phyloP scores from a whole-genome alignment of 2,113 vertebrate species.

The Sigmodon hispidus region DNA sequence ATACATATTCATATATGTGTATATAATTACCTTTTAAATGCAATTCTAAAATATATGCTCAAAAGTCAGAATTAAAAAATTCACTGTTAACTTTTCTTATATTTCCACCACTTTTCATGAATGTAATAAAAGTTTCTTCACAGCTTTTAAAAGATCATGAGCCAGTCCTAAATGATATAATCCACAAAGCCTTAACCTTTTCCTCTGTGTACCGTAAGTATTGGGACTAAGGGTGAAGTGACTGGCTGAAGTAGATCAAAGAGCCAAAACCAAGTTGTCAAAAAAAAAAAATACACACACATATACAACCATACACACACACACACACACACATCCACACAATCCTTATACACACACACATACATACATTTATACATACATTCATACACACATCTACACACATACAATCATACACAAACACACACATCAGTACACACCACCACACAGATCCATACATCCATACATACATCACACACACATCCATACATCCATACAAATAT shows the following conservation, averaged over 20 bases:
- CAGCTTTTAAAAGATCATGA: background rate
- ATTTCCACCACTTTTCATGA: background rate
- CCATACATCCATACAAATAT: too few relatives aligned
- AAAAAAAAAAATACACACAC: background rate
- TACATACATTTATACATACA: too few relatives aligned
- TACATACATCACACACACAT: too few relatives aligned
- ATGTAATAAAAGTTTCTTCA: background rate
- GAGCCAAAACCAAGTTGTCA: slow-evolving; percentile 18
- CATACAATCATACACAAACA: background rate
- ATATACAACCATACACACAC: too few relatives aligned
- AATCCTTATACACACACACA: too few relatives aligned
- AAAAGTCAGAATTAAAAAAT: slow-evolving; percentile 8
- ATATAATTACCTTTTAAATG: background rate
- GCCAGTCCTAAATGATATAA: background rate
- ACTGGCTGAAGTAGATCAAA: background rate
- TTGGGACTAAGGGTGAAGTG: background rate
- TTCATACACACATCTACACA: too few relatives aligned
- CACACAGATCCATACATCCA: too few relatives aligned
- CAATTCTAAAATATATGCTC: slow-evolving; percentile 7
- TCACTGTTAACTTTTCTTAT: background rate
- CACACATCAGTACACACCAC: background rate
- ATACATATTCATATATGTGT: background rate
- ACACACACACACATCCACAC: background rate
- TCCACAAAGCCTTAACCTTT: slow-evolving; percentile 6
- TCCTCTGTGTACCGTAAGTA: background rate